Percentiles rank a stretch among this genome's conserved stretches.
Evolutionary conservation across 2,113 vertebrate genomes (phyloP).

Genomic region (Callipepla californica): DNA sequence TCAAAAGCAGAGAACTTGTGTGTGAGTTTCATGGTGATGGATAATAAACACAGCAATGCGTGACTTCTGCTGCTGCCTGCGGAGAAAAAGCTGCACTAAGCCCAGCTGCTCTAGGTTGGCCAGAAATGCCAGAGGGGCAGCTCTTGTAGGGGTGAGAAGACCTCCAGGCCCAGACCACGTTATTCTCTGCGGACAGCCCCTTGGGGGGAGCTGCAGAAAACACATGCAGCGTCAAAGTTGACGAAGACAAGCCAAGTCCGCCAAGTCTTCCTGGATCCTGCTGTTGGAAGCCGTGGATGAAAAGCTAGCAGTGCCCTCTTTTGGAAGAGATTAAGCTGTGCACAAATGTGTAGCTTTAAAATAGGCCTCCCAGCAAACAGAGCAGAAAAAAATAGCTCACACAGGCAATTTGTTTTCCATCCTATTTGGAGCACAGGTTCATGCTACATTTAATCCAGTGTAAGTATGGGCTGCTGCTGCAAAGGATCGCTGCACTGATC

Average conservation of each 20-base stretch:
- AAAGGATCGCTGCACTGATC: neutral
- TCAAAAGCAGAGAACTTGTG: neutral
- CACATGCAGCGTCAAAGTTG: neutral
- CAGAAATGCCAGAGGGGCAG: neutral
- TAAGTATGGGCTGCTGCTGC: neutral
- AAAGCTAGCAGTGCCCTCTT: conserved; percentile 50
- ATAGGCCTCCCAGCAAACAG: neutral
- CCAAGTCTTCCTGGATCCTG: neutral
- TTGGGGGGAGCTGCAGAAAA: accelerated
- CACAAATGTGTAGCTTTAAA: neutral
- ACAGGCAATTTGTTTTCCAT: neutral
- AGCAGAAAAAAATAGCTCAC: neutral
- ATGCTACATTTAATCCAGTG: conserved; percentile 23
- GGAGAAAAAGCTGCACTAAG: neutral
- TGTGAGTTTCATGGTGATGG: neutral
- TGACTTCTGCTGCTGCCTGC: accelerated
- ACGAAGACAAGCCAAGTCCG: neutral
- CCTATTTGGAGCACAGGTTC: neutral
- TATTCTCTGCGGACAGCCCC: neutral
- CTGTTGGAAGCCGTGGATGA: neutral
- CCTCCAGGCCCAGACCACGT: neutral
- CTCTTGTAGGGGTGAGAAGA: neutral
- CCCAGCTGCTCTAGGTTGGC: neutral
- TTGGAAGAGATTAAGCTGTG: neutral
- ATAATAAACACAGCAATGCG: accelerated